A percentile compares a stretch with the other conserved stretches of the same genome.
phyloP scores from a whole-genome alignment of 2,888 invertebrate genomes.

The Diloba caeruleocephala region DNA sequence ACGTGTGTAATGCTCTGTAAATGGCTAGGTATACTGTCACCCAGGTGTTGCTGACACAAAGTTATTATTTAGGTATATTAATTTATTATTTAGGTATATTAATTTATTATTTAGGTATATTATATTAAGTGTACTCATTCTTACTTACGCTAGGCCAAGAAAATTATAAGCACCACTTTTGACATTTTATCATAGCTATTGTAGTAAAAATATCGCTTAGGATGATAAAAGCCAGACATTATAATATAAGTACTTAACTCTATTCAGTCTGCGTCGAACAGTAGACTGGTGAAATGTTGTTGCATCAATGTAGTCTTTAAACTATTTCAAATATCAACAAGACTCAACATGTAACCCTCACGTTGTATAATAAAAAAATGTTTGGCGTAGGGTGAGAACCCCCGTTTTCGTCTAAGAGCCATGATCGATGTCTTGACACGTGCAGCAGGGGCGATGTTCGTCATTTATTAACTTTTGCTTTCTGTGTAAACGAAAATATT shows the following conservation, averaged over 20 bases:
- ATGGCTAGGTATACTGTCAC: not conserved
- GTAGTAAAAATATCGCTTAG: too few species aligned
- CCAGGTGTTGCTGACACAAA: not conserved
- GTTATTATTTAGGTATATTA: too few species aligned
- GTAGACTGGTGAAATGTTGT: too few species aligned
- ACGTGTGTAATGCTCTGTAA: not conserved
- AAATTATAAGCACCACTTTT: too few species aligned
- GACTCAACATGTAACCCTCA: constrained; percentile 22
- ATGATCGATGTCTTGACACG: constrained; percentile 76
- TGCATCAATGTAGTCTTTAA: not conserved
- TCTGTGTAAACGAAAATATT: constrained; percentile 56
- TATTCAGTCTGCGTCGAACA: too few species aligned
- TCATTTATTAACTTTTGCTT: constrained; percentile 71
- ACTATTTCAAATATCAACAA: constrained; percentile 17
- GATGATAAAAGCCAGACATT: too few species aligned
- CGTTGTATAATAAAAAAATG: constrained; percentile 45
- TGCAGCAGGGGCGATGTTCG: constrained; percentile 62
- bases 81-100: too few species aligned
- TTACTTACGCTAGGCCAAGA: too few species aligned
- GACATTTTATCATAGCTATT: too few species aligned
- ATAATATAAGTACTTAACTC: too few species aligned
- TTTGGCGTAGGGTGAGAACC: constrained; percentile 57
- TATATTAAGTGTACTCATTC: too few species aligned
- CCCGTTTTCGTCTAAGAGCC: constrained; percentile 61
- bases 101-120: too few species aligned